Conservation (phyloP, 2,113 vertebrate genomes). For the Scomber japonicus region DNA sequence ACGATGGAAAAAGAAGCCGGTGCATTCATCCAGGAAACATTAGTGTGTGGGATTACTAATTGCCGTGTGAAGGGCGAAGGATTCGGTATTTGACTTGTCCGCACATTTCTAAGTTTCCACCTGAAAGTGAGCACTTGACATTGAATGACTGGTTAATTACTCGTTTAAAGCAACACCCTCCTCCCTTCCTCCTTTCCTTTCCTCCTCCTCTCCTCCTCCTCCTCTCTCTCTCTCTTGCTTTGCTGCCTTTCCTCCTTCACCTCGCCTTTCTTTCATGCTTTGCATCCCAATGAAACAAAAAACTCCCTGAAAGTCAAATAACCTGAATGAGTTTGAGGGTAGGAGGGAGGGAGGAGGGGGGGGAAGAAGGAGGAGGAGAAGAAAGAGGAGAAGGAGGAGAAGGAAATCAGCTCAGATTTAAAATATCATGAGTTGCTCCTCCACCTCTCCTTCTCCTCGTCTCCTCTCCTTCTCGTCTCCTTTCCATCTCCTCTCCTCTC, state of each 20-base stretch:
- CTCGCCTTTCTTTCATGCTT: slow-evolving; percentile 78
- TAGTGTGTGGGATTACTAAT: slow-evolving; percentile 18
- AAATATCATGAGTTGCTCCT: slow-evolving; percentile 78
- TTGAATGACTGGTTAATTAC: slow-evolving; percentile 84
- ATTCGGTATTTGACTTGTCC: slow-evolving; percentile 52
- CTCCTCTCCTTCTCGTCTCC: too few relatives aligned
- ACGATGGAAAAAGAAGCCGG: slow-evolving; percentile 44
- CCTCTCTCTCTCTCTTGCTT: too few relatives aligned
- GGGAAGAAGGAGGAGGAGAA: neutral
- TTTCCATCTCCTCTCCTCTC: too few relatives aligned
- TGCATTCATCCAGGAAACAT: slow-evolving; percentile 26
- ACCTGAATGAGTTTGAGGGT: slow-evolving; percentile 50
- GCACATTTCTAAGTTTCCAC: slow-evolving; percentile 70
- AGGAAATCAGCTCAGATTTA: slow-evolving; percentile 75
- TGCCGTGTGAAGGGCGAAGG: slow-evolving; percentile 36
- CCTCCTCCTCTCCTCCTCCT: neutral
- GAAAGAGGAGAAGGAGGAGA: slow-evolving; percentile 23
- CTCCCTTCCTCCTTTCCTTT: neutral
- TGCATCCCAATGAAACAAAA: slow-evolving; percentile 70
- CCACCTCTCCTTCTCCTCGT: too few relatives aligned
- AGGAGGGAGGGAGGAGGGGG: slow-evolving; percentile 12
- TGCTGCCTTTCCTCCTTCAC: slow-evolving; percentile 34
- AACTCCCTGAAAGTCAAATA: slow-evolving; percentile 81
- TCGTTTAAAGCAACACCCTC: slow-evolving; percentile 43
- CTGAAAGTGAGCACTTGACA: slow-evolving; percentile 75